Conservation (phyloP, 2,888 invertebrate genomes). For the Lordiphosa andalusiaca region DNA sequence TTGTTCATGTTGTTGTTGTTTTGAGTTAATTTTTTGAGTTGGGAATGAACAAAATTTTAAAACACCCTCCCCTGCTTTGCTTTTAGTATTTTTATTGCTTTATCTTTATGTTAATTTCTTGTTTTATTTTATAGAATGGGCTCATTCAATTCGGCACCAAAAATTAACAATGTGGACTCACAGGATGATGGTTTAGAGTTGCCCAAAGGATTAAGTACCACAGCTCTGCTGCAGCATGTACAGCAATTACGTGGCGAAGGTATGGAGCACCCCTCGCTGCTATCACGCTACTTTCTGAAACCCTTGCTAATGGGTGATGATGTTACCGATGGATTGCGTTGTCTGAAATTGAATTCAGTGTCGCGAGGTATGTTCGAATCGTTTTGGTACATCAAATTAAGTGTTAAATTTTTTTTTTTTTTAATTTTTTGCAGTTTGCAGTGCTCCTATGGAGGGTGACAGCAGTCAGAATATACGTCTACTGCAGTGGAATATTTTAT, state of each 20-base stretch:
- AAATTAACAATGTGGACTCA: conserved; percentile 84
- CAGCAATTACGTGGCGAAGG: conserved; percentile 80
- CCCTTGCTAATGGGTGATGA: conserved; percentile 66
- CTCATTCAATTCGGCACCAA: conserved; percentile 86
- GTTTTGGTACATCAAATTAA: too few relatives aligned
- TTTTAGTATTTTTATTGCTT: conserved; percentile 6
- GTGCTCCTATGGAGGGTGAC: conserved; percentile 80
- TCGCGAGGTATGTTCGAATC: conserved; percentile 77
- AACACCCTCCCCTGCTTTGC: too few relatives aligned
- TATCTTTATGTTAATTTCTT: not conserved
- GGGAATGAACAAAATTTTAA: too few relatives aligned
- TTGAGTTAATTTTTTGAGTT: not conserved
- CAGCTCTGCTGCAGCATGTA: conserved; percentile 82
- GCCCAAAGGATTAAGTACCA: conserved; percentile 80
- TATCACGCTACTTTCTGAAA: conserved; percentile 78
- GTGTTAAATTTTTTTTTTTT: conserved; percentile 20
- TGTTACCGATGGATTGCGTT: conserved; percentile 77
- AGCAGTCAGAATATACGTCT: conserved; percentile 81
- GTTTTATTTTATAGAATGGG: conserved; percentile 84
- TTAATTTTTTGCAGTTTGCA: conserved; percentile 78
- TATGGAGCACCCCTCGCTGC: conserved; percentile 80
- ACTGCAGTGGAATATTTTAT: conserved; percentile 87
- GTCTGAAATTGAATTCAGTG: conserved; percentile 80
- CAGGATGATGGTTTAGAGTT: conserved; percentile 83
- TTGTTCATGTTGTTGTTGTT: conserved; percentile 26